phyloP scores from a whole-genome alignment of 2,113 vertebrate species.

The Apteryx owenii region DNA sequence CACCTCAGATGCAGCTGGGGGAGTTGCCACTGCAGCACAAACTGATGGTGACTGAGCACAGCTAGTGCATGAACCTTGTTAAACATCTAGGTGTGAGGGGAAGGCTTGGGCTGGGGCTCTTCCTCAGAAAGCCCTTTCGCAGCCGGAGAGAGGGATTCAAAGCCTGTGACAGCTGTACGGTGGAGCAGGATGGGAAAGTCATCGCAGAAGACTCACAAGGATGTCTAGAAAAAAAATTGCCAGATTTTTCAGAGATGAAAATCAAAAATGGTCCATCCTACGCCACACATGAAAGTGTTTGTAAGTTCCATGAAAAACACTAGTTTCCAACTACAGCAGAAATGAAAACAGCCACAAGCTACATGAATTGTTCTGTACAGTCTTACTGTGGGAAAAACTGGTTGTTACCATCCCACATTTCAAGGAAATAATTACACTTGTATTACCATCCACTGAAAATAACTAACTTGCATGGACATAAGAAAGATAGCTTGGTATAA shows the following conservation, averaged over 20 bases:
- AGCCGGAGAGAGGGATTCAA: not conserved
- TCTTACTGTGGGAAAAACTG: not conserved
- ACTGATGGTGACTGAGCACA: rapidly evolving
- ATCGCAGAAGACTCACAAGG: not conserved
- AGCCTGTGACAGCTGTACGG: not conserved
- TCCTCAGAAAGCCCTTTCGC: not conserved
- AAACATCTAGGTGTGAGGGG: not conserved
- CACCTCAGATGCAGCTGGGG: not conserved
- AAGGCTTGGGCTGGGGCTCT: not conserved
- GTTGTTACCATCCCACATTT: not conserved
- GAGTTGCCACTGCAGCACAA: not conserved
- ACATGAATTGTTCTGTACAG: not conserved
- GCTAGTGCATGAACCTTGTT: not conserved
- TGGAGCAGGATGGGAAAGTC: not conserved
- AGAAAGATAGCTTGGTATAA: not conserved
- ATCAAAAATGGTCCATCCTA: not conserved
- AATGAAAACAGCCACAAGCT: not conserved
- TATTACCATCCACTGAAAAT: not conserved
- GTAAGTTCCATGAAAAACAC: not conserved
- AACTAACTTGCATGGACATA: rapidly evolving
- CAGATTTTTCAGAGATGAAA: not conserved
- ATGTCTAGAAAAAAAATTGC: not conserved
- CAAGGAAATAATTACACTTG: not conserved
- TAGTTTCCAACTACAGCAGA: not conserved
- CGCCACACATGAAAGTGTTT: not conserved